Base-by-base conservation (phyloP, 2,888 invertebrate genomes). In the Strigamia transsilvanica region DNA sequence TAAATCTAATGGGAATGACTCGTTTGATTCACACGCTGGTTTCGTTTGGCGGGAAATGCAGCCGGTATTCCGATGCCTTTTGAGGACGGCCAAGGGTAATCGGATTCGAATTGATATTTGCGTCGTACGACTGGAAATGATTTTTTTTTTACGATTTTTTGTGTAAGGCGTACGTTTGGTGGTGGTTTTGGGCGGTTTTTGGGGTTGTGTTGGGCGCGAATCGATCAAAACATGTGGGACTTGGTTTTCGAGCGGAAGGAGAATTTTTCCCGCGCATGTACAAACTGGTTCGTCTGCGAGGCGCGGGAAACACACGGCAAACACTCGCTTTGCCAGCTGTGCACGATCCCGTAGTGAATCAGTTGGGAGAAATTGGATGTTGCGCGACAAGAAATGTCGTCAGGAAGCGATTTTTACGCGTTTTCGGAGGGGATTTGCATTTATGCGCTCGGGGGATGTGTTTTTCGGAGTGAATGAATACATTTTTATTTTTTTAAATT, bases 1-100 rank as follows among this genome's bases (percentile, higher is more conserved):
- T 18, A 27, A 38, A 78, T 27, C 27, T 32, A 38, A 78, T 78
- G 7, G 7, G 78, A 38, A 32, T 78, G 38, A 32, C 78, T 13
- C 32, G 32, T 78, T 81, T 77, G 77, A 81, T 81, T 81, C 81
- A 81, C 81, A 73, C 73, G 73, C 41, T 77, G 51, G 87, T 86
- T 87, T 85, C 86, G 87, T 87, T 87, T 87, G 87, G 87, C 87
- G 87, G 87, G 87, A 87, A 87, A 87, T 85, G 86, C 85, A 85
- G 85, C 85, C 81, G 73, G 77, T 81, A 77, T 81, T 77, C 73
- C 23, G 77, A 77, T 51, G 80, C 80, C 80, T 80, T 80, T 42
- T 46, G 80, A 42, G 80, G 80, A 41, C 42, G 15, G 61, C 51
- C 66, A 34, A 38, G 78, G 34, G 38, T 78, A 78, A 78, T 78